Evolutionary conservation across 2,113 vertebrate genomes (phyloP).

Genomic region (Pygoscelis adeliae): DNA sequence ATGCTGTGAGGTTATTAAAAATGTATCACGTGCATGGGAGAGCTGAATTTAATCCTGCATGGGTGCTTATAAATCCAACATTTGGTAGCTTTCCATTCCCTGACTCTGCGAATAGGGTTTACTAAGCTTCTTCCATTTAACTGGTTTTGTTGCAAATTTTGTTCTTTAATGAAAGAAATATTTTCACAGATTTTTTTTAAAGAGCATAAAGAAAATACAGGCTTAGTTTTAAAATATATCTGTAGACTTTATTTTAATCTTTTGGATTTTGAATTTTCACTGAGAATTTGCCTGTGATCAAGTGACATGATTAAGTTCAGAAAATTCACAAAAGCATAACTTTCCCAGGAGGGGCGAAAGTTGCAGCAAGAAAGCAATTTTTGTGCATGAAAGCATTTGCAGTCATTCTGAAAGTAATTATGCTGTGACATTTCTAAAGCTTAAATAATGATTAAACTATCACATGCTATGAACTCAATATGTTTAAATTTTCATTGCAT

Average conservation of each 20-base stretch:
- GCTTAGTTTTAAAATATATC: neutral
- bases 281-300: neutral
- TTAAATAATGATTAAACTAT: constrained; percentile 62
- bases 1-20: neutral
- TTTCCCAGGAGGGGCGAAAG: neutral
- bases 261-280: neutral
- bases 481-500: constrained; percentile 58
- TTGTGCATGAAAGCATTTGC: constrained; percentile 22
- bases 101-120: neutral
- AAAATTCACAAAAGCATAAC: neutral
- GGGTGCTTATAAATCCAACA: neutral
- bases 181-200: neutral
- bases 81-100: neutral
- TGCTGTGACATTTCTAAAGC: constrained; percentile 61
- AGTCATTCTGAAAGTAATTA: constrained; percentile 57
- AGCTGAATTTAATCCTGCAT: neutral
- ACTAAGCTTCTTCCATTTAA: neutral
- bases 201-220: neutral
- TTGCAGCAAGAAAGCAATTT: constrained; percentile 27
- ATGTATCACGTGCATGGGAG: neutral
- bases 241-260: neutral
- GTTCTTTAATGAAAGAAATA: neutral
- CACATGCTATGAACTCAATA: constrained; percentile 45
- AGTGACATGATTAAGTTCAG: neutral
- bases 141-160: neutral